Evolutionary conservation across 92 coral and sea anemone species (phyloP).

Genomic region (Epizoanthus stellaris): DNA sequence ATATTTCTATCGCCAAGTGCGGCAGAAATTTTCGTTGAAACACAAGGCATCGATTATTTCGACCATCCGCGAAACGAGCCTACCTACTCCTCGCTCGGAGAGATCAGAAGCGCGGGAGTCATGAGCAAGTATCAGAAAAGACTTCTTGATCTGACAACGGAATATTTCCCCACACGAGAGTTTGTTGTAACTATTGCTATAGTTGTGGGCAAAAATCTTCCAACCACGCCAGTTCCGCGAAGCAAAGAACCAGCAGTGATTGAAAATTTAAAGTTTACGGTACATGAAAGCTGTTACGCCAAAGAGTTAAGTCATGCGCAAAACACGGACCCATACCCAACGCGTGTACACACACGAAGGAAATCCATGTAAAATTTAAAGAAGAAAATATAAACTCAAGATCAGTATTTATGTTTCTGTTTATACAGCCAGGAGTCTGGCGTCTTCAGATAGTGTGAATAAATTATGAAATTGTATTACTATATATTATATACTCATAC

Average conservation of each 20-base stretch:
- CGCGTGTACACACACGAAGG: slow-evolving; percentile 11
- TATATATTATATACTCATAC: not conserved
- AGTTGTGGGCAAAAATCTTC: slow-evolving; percentile 85
- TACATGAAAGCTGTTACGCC: slow-evolving; percentile 66
- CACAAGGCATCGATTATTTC: slow-evolving; percentile 75
- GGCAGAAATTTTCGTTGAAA: slow-evolving; percentile 92
- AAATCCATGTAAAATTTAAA: slow-evolving; percentile 17
- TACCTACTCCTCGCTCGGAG: slow-evolving; percentile 82
- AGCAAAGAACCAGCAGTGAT: slow-evolving; percentile 92
- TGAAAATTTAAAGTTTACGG: slow-evolving; percentile 72
- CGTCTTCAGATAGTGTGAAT: slow-evolving; percentile 17
- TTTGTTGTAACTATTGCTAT: slow-evolving; percentile 90
- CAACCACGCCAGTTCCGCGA: slow-evolving; percentile 89
- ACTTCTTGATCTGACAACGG: slow-evolving; percentile 68
- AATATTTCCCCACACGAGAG: slow-evolving; percentile 88
- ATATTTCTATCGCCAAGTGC: slow-evolving; percentile 91
- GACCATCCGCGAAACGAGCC: slow-evolving; percentile 83
- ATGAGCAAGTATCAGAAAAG: slow-evolving; percentile 81
- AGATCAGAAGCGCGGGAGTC: slow-evolving; percentile 85
- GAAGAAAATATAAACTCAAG: not conserved
- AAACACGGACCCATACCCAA: slow-evolving; percentile 39
- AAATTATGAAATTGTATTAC: slow-evolving; percentile 26
- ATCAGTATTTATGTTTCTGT: slow-evolving; percentile 5
- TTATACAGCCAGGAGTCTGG: not conserved
- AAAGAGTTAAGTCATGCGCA: slow-evolving; percentile 75